These are phyloP conservation scores for Aphidius ervi DNA, from an alignment of 1,140 invertebrate species.

Conservation along the genomic window DNA sequence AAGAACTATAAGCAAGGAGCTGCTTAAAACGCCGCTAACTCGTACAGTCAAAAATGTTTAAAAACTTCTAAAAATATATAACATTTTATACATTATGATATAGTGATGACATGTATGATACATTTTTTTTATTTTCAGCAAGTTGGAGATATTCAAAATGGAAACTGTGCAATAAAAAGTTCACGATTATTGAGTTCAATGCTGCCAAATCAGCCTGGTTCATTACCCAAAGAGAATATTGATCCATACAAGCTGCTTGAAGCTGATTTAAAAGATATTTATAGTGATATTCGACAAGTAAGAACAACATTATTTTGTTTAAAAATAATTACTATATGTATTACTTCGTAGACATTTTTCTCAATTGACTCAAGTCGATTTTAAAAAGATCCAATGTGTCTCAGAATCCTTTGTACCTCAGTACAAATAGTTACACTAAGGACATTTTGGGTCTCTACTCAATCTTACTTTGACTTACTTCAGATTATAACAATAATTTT, in stretches of 20 bases:
- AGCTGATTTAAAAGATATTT: conserved; percentile 78
- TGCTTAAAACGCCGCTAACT: too few relatives aligned
- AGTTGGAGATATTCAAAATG: too few relatives aligned
- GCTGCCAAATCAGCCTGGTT: conserved; percentile 67
- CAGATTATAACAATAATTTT: conserved; percentile 3
- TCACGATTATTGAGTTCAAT: conserved; percentile 58
- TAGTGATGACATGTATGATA: too few relatives aligned
- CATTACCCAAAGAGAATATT: conserved; percentile 70
- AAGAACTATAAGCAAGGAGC: too few relatives aligned
- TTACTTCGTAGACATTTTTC: too few relatives aligned
- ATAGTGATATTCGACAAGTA: conserved; percentile 77
- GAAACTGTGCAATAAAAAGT: background rate
- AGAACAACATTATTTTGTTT: conserved; percentile 29
- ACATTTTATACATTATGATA: too few relatives aligned
- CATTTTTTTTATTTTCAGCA: too few relatives aligned
- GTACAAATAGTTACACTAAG: too few relatives aligned
- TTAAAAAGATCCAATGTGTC: background rate
- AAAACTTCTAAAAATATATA: too few relatives aligned
- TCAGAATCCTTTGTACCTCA: background rate
- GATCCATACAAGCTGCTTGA: conserved; percentile 82
- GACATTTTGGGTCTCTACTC: too few relatives aligned
- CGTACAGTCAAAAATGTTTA: too few relatives aligned
- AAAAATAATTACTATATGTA: background rate
- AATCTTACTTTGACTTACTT: too few relatives aligned
- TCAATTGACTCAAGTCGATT: background rate